phyloP scores from a whole-genome alignment of 1,140 invertebrate species.

The Cecropterus lyciades region DNA sequence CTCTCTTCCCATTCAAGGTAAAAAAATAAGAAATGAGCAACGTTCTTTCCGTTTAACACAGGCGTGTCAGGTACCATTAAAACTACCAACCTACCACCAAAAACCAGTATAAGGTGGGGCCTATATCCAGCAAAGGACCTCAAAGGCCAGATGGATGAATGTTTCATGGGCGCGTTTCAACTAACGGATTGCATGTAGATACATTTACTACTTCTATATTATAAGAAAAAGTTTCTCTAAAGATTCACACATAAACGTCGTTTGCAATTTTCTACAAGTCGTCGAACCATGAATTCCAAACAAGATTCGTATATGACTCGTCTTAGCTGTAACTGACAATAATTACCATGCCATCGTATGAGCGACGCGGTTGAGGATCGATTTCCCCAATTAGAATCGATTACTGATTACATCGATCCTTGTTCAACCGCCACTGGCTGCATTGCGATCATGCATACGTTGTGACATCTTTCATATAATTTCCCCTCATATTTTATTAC shows the following conservation, averaged over 20 bases:
- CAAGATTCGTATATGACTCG: constrained; percentile 40
- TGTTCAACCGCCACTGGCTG: constrained; percentile 33
- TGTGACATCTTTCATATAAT: constrained; percentile 60
- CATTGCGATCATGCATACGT: constrained; percentile 38
- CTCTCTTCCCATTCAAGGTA: no score
- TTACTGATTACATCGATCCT: constrained; percentile 53
- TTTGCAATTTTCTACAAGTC: constrained; percentile 22
- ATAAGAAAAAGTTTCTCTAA: no score
- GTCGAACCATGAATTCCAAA: constrained; percentile 6
- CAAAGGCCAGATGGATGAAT: no score
- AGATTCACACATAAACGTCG: neutral
- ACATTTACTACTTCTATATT: no score
- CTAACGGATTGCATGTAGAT: no score
- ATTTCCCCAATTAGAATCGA: constrained; percentile 66
- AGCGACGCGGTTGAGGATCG: constrained; percentile 52
- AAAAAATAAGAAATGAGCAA: no score
- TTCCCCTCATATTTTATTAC: constrained; percentile 5
- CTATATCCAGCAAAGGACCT: no score
- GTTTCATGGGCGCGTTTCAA: no score
- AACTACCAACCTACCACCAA: no score
- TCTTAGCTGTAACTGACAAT: constrained; percentile 50
- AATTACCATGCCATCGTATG: constrained; percentile 42
- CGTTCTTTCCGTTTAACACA: no score
- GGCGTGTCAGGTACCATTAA: no score
- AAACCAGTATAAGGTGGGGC: no score